Evolutionary conservation across 2,888 invertebrate species (phyloP).

Genomic region (Eremobia ochroleuca): DNA sequence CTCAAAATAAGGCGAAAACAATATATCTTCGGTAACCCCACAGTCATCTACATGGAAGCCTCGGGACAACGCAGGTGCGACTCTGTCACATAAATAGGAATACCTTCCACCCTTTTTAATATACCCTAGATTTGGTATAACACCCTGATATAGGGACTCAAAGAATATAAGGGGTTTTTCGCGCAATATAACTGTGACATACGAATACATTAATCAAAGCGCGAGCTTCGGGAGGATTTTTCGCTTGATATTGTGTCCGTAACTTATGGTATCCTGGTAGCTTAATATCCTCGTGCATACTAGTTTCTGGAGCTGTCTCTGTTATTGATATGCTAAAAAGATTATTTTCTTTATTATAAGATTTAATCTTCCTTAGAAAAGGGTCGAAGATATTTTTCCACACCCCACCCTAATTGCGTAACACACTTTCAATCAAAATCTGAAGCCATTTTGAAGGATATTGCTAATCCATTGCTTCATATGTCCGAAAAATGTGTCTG

Average conservation of each 20-base stretch:
- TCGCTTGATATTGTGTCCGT: constrained; percentile 83
- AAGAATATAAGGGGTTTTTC: constrained; percentile 80
- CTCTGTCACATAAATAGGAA: constrained; percentile 83
- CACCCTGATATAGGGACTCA: constrained; percentile 83
- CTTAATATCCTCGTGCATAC: constrained; percentile 71
- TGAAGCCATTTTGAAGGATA: background rate
- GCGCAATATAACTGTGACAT: constrained; percentile 88
- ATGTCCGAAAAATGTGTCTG: background rate
- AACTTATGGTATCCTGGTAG: constrained; percentile 84
- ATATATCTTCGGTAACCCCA: constrained; percentile 66
- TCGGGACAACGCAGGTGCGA: constrained; percentile 80
- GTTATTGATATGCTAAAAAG: constrained; percentile 50
- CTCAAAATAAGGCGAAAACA: constrained; percentile 64
- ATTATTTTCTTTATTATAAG: constrained; percentile 19
- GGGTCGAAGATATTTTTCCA: background rate
- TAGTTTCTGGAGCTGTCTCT: constrained; percentile 63
- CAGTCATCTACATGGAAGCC: constrained; percentile 66
- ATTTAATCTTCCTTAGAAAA: constrained; percentile 12
- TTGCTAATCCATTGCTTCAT: background rate
- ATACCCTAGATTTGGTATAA: constrained; percentile 90
- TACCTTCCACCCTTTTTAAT: constrained; percentile 86
- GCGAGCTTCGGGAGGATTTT: constrained; percentile 76
- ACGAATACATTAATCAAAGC: constrained; percentile 89
- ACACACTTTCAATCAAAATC: background rate
- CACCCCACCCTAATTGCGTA: background rate